phyloP scores from a whole-genome alignment of 2,888 invertebrate genomes.

The Epinotia bilunana region DNA sequence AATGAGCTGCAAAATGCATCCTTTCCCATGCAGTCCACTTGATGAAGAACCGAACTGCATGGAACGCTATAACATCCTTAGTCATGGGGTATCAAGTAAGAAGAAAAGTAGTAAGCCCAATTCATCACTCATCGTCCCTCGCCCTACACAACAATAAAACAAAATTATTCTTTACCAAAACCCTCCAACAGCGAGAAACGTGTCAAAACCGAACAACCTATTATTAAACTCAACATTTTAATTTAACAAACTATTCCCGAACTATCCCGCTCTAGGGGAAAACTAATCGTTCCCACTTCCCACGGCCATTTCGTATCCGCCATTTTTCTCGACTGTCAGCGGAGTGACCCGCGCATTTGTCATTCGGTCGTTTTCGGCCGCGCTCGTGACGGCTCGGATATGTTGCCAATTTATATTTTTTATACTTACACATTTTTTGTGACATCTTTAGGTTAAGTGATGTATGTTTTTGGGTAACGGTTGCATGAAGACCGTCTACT shows the following conservation, averaged over 20 bases:
- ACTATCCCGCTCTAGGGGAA: slow-evolving; percentile 24
- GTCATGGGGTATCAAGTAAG: no score
- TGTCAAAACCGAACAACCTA: slow-evolving; percentile 8
- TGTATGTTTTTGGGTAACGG: slow-evolving; percentile 23
- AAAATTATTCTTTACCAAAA: no score
- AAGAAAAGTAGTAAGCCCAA: no score
- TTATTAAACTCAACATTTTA: slow-evolving; percentile 17
- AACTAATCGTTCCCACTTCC: slow-evolving; percentile 40
- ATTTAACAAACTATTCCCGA: slow-evolving; percentile 18
- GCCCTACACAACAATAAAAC: no score
- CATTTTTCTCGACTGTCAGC: slow-evolving; percentile 49
- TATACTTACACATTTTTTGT: slow-evolving; percentile 39
- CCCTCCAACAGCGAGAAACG: neutral
- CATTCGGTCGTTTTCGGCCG: slow-evolving; percentile 52
- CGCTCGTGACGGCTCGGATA: slow-evolving; percentile 44
- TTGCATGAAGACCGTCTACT: neutral
- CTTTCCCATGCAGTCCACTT: no score
- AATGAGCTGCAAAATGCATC: no score
- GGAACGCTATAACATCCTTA: no score
- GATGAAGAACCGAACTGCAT: no score
- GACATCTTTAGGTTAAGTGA: slow-evolving; percentile 38
- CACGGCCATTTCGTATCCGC: slow-evolving; percentile 45
- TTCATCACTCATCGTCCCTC: no score
- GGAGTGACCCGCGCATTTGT: slow-evolving; percentile 48
- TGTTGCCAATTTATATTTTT: slow-evolving; percentile 45